Evolutionary conservation across 2,113 vertebrate genomes (phyloP).

Genomic region (Pipra filicauda): DNA sequence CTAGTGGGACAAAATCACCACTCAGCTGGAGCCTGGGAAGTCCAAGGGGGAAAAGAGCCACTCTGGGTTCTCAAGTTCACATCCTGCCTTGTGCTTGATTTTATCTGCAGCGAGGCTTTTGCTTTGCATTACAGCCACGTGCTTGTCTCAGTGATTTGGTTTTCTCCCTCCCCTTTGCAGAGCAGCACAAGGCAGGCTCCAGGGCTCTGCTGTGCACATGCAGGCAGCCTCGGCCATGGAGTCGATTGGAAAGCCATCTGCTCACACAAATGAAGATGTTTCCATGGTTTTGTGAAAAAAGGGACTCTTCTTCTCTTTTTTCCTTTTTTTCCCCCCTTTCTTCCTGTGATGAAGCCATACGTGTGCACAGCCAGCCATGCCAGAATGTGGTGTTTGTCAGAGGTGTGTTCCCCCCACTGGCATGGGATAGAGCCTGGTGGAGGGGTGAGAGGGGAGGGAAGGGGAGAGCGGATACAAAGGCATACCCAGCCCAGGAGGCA

Average conservation of each 20-base stretch:
- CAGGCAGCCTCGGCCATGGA: neutral
- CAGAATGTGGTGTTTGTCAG: constrained; percentile 12
- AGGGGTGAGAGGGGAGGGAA: neutral
- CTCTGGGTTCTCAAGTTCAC: neutral
- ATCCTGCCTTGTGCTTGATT: neutral
- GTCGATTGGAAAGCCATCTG: constrained; percentile 29
- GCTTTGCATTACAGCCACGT: neutral
- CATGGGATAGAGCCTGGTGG: neutral
- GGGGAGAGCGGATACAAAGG: neutral
- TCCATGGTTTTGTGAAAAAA: neutral
- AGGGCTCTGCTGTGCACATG: neutral
- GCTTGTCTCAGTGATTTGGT: neutral
- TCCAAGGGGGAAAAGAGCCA: neutral
- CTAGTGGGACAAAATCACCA: neutral
- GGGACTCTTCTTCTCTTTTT: neutral
- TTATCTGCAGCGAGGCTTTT: neutral
- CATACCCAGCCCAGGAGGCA: neutral
- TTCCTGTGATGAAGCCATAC: neutral
- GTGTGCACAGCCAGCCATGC: neutral
- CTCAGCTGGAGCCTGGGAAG: neutral
- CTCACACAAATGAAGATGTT: neutral
- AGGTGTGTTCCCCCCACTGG: neutral
- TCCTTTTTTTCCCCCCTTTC: neutral
- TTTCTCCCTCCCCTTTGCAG: neutral
- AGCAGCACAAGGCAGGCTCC: neutral